Evolutionary conservation across 2,888 invertebrate species (phyloP).

Genomic region (Suillia variegata): DNA sequence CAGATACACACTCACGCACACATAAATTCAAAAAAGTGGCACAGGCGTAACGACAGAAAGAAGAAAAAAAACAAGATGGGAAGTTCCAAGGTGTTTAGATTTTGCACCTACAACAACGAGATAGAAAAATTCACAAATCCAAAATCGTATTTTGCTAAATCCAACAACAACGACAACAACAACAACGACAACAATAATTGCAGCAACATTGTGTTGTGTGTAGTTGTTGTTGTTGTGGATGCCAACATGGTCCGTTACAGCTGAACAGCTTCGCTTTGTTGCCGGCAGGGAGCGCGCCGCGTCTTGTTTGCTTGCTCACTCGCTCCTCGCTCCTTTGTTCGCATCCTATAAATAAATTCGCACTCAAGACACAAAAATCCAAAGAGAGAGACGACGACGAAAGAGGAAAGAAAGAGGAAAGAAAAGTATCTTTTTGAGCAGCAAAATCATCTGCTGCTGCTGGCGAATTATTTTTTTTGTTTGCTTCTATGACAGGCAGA

Average conservation of each 20-base stretch:
- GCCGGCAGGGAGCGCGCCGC: too few species aligned
- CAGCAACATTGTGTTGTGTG: slow-evolving; percentile 29
- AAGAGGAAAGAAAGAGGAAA: too few species aligned
- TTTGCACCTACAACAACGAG: slow-evolving; percentile 6
- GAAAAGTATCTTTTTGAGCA: too few species aligned
- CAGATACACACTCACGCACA: neutral
- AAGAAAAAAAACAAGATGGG: neutral
- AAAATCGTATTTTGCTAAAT: slow-evolving; percentile 11
- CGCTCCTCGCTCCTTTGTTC: too few species aligned
- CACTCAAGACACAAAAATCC: neutral
- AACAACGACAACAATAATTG: neutral
- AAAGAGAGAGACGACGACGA: neutral
- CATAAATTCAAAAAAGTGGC: neutral
- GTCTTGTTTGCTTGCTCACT: too few species aligned
- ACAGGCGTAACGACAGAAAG: neutral
- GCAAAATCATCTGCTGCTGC: too few species aligned
- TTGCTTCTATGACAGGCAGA: neutral
- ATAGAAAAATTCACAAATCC: slow-evolving; percentile 7
- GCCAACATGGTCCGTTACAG: neutral
- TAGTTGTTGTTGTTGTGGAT: slow-evolving; percentile 13
- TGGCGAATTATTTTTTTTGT: neutral
- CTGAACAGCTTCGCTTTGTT: neutral
- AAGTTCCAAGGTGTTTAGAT: neutral
- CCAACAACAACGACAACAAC: slow-evolving; percentile 16
- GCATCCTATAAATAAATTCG: slow-evolving; percentile 3